These are phyloP conservation scores for Magallana angulata DNA, from an alignment of 1,140 invertebrate genomes.

Conservation along the genomic window DNA sequence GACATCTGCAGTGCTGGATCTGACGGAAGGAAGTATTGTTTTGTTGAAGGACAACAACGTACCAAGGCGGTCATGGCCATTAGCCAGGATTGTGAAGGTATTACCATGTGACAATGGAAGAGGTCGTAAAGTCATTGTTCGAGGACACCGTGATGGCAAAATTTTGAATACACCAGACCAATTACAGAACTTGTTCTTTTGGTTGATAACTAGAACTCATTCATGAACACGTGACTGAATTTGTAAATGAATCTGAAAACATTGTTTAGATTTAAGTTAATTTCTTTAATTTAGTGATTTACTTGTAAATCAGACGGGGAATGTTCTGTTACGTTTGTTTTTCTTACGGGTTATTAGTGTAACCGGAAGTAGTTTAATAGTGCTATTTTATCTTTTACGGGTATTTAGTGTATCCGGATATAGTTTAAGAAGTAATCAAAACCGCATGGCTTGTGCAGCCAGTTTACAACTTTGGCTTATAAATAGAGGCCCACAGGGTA, in stretches of 20 bases:
- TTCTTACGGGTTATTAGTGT: background rate
- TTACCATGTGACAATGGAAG: slow-evolving; percentile 4
- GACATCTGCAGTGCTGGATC: background rate
- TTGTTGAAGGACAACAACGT: slow-evolving; percentile 47
- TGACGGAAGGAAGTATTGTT: slow-evolving; percentile 54
- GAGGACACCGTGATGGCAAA: background rate
- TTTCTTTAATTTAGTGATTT: slow-evolving; percentile 22
- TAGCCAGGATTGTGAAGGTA: slow-evolving; percentile 46
- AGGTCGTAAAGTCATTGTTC: background rate
- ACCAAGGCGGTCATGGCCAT: slow-evolving; percentile 48
- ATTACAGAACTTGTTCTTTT: background rate
- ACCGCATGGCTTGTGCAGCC: too few species aligned
- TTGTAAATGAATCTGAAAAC: background rate
- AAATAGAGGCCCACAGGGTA: too few species aligned
- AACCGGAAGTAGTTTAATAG: background rate
- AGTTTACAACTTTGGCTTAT: too few species aligned
- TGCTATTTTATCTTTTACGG: too few species aligned
- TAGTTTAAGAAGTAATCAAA: too few species aligned
- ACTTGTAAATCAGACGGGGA: slow-evolving; percentile 36
- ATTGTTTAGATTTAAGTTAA: background rate
- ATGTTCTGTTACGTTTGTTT: background rate
- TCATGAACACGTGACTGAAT: background rate
- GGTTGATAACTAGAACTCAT: background rate
- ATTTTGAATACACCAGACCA: background rate
- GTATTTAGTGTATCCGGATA: too few species aligned